Percentiles rank a stretch among this genome's conserved stretches.
phyloP scores from a whole-genome alignment of 2,797 vertebrate genomes.

The Chelonia mydas region DNA sequence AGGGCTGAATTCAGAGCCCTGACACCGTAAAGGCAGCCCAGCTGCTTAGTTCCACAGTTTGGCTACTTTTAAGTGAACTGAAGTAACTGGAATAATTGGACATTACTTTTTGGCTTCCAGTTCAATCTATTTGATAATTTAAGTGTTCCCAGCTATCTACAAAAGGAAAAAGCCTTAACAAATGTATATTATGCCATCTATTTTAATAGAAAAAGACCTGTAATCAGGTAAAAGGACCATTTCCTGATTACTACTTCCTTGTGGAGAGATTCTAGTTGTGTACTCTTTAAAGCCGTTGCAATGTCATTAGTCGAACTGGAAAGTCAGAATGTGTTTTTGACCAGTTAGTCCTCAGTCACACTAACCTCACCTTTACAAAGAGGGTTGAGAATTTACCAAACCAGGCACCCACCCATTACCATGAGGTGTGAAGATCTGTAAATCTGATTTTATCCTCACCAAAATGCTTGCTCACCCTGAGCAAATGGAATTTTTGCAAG shows the following conservation, averaged over 20 bases:
- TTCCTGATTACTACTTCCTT: too few species aligned
- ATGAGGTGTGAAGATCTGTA: not conserved
- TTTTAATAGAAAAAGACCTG: not conserved
- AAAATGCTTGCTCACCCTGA: not conserved
- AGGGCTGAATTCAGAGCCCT: constrained; percentile 26
- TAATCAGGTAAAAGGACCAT: not conserved
- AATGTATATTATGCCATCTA: not conserved
- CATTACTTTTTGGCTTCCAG: not conserved
- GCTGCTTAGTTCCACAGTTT: not conserved
- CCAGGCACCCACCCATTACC: not conserved
- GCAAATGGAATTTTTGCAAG: not conserved
- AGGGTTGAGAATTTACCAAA: rapidly evolving
- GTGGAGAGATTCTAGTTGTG: not conserved
- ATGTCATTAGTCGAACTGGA: rapidly evolving
- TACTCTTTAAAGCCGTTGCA: not conserved
- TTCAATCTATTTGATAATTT: not conserved
- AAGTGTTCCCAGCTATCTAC: not conserved
- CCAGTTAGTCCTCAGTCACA: not conserved
- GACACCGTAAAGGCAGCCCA: constrained; percentile 27
- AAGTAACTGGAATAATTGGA: not conserved
- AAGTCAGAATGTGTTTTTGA: not conserved
- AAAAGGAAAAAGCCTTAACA: not conserved
- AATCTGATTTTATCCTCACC: not conserved
- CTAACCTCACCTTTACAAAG: not conserved
- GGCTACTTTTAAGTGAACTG: not conserved